Conservation (phyloP, 1,140 invertebrate species). For the Sweltsa coloradensis region DNA sequence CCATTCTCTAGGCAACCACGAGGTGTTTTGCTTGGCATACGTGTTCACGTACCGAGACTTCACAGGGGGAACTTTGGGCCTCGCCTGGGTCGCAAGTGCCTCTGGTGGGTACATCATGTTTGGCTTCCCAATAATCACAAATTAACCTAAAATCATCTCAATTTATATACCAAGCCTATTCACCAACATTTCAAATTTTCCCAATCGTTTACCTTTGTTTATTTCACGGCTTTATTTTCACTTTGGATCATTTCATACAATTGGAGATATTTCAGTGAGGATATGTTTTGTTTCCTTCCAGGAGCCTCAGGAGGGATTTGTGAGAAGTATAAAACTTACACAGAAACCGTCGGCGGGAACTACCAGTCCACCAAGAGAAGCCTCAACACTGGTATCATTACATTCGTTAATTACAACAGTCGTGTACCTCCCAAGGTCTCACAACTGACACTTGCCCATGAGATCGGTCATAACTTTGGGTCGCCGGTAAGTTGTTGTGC, state of each 20-base stretch:
- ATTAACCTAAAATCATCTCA: too few relatives aligned
- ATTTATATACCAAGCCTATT: too few relatives aligned
- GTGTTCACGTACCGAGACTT: slow-evolving; percentile 98
- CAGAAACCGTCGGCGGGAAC: slow-evolving; percentile 84
- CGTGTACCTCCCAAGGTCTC: slow-evolving; percentile 93
- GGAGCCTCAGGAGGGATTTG: slow-evolving; percentile 97
- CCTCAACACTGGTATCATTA: slow-evolving; percentile 97
- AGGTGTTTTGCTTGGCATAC: slow-evolving; percentile 96
- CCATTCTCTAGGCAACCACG: slow-evolving; percentile 92
- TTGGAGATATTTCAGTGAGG: background rate
- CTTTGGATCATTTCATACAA: too few relatives aligned
- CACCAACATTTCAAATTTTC: too few relatives aligned
- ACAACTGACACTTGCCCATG: slow-evolving; percentile 94
- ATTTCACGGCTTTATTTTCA: too few relatives aligned
- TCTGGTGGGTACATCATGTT: slow-evolving; percentile 37
- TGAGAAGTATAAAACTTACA: slow-evolving; percentile 95
- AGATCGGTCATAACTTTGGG: slow-evolving; percentile 99
- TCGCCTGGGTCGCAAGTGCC: slow-evolving; percentile 97
- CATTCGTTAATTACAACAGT: slow-evolving; percentile 97
- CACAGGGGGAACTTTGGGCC: slow-evolving; percentile 86
- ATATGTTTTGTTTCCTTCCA: slow-evolving; percentile 22
- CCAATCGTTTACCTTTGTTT: too few relatives aligned
- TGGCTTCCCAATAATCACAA: too few relatives aligned
- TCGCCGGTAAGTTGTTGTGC: slow-evolving; percentile 68
- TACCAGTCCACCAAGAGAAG: slow-evolving; percentile 89